Base-by-base conservation (phyloP, 2,113 vertebrate species). In the Anhinga anhinga region DNA sequence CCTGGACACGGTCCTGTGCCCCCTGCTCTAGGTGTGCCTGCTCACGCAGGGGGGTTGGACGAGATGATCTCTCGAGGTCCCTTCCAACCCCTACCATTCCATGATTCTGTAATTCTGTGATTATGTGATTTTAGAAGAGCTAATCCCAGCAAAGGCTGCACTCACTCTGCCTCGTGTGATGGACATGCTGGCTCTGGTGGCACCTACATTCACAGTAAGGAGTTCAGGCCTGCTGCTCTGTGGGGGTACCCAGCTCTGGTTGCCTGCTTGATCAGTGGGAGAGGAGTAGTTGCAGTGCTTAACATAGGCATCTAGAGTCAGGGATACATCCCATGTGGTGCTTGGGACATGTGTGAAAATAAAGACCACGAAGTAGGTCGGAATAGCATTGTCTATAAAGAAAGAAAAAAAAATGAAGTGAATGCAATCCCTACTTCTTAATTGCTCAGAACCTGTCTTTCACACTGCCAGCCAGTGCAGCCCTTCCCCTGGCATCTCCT, bases 401-500 rank as follows among this genome's bases (percentile, higher is more conserved):
- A 4, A 44, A 81, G 56, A 36, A 40, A 59, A 44, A 49, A 80
- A 7, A 50, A 77, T 29, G 6, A 52, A 50, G 15, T 50, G 17
- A 82, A 42, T 69, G 13, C 5, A 44, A 69, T 56, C 70, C 26
- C 7, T 82, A 2, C 27, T 82, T 79, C 61, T 93, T 92, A 86
- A 87, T 72, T 71, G 82, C 79, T 92, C 73, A 59, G 52, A 92
- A 87, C 29, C 86, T 12, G 58, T 55, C 61, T 94, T 94, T 95
- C 86, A 87, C 45, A 6, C 25, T 82, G 96, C 73, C 89, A 97
- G 88, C 88, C 92, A 72, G 84, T 2, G 7, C 58, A 74, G 70
- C n/a, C 83, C 65, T 91, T 56, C 96, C 88, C 85, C 82, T 96
- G 97, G 95, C 92, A 96, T 65, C 71, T 74, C 32, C 71, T 87